Conservation (phyloP, 2,888 invertebrate species). For the Leucophenga maculata region DNA sequence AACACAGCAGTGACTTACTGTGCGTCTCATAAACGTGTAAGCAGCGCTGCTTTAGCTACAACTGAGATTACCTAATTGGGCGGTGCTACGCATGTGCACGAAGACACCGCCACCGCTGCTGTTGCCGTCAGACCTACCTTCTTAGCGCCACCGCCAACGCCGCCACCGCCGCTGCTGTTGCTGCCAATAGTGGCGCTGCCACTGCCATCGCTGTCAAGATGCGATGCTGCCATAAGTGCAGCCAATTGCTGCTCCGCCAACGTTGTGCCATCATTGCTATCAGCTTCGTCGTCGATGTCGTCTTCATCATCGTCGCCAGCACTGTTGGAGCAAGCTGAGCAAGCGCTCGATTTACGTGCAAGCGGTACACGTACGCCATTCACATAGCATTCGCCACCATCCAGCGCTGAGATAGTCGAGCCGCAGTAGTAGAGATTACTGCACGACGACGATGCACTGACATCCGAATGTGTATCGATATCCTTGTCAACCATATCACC, state of each 20-base stretch:
- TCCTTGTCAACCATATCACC: constrained; percentile 55
- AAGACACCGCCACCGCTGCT: constrained; percentile 23
- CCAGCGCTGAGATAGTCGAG: constrained; percentile 75
- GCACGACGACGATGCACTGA: constrained; percentile 76
- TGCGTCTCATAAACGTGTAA: too few species aligned
- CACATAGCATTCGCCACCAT: constrained; percentile 73
- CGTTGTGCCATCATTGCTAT: constrained; percentile 50
- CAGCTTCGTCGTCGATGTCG: constrained; percentile 49
- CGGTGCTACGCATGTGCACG: background rate
- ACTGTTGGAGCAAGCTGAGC: constrained; percentile 83
- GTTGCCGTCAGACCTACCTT: constrained; percentile 52
- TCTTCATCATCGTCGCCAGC: constrained; percentile 75
- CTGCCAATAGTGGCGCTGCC: constrained; percentile 13
- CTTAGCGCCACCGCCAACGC: constrained; percentile 39
- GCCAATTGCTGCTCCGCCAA: constrained; percentile 39
- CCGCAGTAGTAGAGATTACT: constrained; percentile 76
- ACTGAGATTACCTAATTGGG: constrained; percentile 35
- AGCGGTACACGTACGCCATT: constrained; percentile 75
- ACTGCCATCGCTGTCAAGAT: constrained; percentile 40
- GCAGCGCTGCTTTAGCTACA: too few species aligned
- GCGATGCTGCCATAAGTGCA: constrained; percentile 41
- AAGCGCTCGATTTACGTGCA: constrained; percentile 80
- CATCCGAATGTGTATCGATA: constrained; percentile 72
- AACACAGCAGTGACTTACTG: too few species aligned
- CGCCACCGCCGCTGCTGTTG: constrained; percentile 23